These are phyloP conservation scores for Gracilinanus agilis DNA, from an alignment of 2,113 vertebrate genomes.

Conservation along the genomic window DNA sequence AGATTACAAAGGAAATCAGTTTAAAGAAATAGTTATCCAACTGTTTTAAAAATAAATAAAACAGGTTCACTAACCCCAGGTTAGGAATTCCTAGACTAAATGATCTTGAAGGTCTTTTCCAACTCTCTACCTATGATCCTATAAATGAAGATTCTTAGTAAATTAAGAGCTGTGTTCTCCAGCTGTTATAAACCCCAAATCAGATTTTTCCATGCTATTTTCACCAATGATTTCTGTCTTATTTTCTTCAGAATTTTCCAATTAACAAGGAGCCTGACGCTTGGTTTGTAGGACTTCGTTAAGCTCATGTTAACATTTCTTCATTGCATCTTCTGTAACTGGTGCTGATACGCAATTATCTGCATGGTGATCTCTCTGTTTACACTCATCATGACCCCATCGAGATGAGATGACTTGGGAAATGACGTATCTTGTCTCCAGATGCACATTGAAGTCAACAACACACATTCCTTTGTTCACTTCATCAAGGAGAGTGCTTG, in stretches of 20 bases:
- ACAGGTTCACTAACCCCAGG: not conserved
- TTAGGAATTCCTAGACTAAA: not conserved
- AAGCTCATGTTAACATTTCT: not conserved
- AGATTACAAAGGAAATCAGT: not conserved
- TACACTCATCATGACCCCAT: not conserved
- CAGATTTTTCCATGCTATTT: not conserved
- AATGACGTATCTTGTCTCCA: not conserved
- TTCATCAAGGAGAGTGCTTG: not conserved
- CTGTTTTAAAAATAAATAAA: not conserved
- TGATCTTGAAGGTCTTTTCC: not conserved
- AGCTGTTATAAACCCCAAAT: not conserved
- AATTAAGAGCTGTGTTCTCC: not conserved
- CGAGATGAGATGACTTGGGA: not conserved
- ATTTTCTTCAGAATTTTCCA: not conserved
- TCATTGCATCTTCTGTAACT: not conserved
- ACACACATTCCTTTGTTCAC: not conserved
- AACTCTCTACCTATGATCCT: not conserved
- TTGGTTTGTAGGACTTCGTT: not conserved
- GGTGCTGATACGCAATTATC: not conserved
- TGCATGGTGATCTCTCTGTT: not conserved
- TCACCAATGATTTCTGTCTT: not conserved
- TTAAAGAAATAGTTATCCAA: not conserved
- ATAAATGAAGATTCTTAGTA: not conserved
- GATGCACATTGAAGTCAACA: not conserved
- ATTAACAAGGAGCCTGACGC: not conserved